Conservation (phyloP, 2,797 vertebrate genomes). For the Ataeniobius toweri region DNA sequence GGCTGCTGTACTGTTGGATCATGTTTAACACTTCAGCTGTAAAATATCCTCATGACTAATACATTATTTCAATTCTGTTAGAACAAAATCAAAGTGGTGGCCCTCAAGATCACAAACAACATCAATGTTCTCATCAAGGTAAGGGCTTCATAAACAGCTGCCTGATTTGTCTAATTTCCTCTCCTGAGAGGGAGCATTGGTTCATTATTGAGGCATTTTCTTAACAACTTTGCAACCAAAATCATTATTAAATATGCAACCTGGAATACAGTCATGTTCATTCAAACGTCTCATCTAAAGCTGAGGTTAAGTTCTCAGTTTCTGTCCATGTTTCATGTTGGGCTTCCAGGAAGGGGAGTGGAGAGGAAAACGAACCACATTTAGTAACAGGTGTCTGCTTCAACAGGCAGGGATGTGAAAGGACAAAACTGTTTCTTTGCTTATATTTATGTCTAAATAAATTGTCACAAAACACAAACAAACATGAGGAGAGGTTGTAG, state of each 20-base stretch:
- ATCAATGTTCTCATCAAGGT: conserved; percentile 99
- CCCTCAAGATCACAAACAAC: conserved; percentile 99
- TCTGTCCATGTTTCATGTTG: background rate
- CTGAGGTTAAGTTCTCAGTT: background rate
- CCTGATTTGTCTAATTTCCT: background rate
- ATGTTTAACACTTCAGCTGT: background rate
- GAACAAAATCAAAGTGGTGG: conserved; percentile 99
- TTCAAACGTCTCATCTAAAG: background rate
- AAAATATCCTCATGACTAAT: background rate
- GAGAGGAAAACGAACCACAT: background rate
- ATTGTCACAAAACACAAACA: background rate
- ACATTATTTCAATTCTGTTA: conserved; percentile 61
- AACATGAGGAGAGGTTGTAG: background rate
- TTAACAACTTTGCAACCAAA: background rate
- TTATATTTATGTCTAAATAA: background rate
- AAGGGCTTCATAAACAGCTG: background rate
- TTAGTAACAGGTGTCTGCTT: background rate
- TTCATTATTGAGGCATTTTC: too few relatives aligned
- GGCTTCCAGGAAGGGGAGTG: background rate
- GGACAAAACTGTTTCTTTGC: background rate
- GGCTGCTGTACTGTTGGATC: background rate
- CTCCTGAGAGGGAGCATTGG: background rate
- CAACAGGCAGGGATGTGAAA: background rate
- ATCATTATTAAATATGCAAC: background rate
- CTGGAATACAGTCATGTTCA: background rate